Conservation (phyloP, 1,140 invertebrate genomes). For the Vanessa tameamea region DNA sequence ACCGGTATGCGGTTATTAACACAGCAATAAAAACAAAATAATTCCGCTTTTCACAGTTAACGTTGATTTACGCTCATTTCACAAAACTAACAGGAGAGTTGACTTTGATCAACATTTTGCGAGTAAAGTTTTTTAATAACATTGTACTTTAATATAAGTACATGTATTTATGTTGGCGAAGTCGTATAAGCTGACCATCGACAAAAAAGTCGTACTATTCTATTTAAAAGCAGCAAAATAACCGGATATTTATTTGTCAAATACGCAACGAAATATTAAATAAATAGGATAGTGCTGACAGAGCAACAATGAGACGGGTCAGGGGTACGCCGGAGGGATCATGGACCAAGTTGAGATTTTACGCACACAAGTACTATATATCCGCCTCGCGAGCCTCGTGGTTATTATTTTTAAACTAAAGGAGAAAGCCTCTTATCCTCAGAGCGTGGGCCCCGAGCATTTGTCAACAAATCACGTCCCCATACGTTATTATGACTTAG, state of each 20-base stretch:
- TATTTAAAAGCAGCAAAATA: conserved; percentile 3
- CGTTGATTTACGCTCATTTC: conserved; percentile 1
- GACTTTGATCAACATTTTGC: not conserved
- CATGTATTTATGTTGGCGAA: not conserved
- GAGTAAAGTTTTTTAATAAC: too few species aligned
- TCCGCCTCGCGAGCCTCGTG: conserved; percentile 22
- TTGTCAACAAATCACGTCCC: conserved; percentile 67
- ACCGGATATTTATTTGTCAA: conserved; percentile 13
- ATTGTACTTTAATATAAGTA: not conserved
- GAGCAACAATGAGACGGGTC: conserved; percentile 33
- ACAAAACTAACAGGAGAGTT: not conserved
- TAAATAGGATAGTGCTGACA: conserved; percentile 34
- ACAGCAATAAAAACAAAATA: conserved; percentile 22
- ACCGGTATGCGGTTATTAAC: conserved; percentile 54
- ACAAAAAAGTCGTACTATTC: not conserved
- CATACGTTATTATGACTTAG: conserved; percentile 52
- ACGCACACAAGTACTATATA: conserved; percentile 29
- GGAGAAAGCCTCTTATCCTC: conserved; percentile 46
- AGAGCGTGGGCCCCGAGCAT: conserved; percentile 46
- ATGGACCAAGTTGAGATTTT: conserved; percentile 24
- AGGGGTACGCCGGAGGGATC: conserved; percentile 31
- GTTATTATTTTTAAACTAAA: conserved; percentile 43
- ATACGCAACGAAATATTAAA: conserved; percentile 23
- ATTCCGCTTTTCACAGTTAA: conserved; percentile 4
- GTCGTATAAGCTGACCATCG: not conserved